Evolutionary conservation across 2,797 vertebrate species (phyloP), one percentile per base, ranked within the genome.

Genomic region (Sternarchorhynchus goeldii): DNA sequence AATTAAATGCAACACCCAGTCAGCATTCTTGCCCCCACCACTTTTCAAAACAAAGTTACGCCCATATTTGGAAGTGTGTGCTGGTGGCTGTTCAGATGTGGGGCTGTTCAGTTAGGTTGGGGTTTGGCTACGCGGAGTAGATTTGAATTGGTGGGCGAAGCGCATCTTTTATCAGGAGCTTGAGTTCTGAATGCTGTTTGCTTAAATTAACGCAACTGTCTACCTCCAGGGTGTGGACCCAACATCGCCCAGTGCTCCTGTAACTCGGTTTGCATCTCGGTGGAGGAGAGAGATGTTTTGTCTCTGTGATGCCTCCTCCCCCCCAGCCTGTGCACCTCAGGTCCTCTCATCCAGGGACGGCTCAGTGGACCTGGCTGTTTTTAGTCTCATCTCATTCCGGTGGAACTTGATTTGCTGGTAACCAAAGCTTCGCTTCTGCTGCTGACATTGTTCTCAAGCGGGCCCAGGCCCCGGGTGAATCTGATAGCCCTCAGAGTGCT

Each of bases 351-450:
- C 70, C 66, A 32, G 55, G 4, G 36, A 60, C 29, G 59, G 36
- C 6, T 0, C 25, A 21, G 78, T 75, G 41, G 67, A 65, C 76
- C 66, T 60, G 10, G 0, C 32, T 55, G 34, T 10, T 0, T 34
- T 17, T 31, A 16, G n/a, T 67, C 59, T 75, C 29, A 55, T 70
- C 67, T 55, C 16, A 21, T 78, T 32, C 39, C 36, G 59, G 18
- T 36, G 59, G 45, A 80, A 82, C 75, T 63, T 76, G 60, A 78
- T 84, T 73, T 77, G 66, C 34, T 71, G 60, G 60, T 75, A 81
- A 79, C 65, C 75, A 73, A 65, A 75, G 34, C 66, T 12, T 63
- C 77, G 69, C 77, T 75, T 82, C 72, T 77, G 62, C 69, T 36
- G 63, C 21, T 75, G 39, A 71, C 73, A 45, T 71, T 66, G 64